These are phyloP conservation scores for Perca schrenkii DNA, from an alignment of 2,113 vertebrate species.

Conservation along the genomic window DNA sequence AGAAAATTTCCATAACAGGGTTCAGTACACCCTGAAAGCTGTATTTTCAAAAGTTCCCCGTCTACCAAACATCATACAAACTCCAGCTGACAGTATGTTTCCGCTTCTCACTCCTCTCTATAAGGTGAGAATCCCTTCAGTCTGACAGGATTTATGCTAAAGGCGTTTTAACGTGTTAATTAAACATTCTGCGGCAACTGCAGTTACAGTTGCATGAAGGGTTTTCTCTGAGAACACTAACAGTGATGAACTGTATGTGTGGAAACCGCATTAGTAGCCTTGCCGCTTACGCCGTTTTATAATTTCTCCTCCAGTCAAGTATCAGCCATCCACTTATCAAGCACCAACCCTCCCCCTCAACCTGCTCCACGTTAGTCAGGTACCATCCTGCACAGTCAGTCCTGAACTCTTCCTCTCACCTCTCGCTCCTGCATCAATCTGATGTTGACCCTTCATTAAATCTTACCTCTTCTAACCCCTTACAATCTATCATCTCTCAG, in stretches of 20 bases:
- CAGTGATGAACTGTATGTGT: background rate
- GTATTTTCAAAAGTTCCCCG: background rate
- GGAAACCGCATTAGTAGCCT: no score
- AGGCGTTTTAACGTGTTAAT: background rate
- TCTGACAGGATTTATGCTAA: slow-evolving; percentile 2
- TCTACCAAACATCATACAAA: background rate
- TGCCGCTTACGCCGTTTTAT: background rate
- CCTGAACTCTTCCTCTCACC: background rate
- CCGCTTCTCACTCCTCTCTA: background rate
- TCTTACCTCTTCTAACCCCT: background rate
- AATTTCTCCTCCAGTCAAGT: background rate
- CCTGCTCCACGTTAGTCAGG: background rate
- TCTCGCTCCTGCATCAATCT: background rate
- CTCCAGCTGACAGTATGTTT: background rate
- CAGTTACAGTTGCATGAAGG: background rate
- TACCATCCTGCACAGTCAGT: background rate
- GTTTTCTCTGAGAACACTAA: background rate
- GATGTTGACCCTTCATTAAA: background rate
- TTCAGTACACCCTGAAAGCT: background rate
- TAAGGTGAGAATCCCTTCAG: background rate
- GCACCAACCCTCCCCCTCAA: background rate
- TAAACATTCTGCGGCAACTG: background rate
- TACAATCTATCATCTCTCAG: background rate
- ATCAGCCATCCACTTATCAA: background rate
- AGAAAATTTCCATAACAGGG: background rate